A percentile compares a stretch with the other conserved stretches of the same genome.
Evolutionary conservation across 2,797 vertebrate genomes (phyloP).

Genomic region (Apogon hyalosoma): DNA sequence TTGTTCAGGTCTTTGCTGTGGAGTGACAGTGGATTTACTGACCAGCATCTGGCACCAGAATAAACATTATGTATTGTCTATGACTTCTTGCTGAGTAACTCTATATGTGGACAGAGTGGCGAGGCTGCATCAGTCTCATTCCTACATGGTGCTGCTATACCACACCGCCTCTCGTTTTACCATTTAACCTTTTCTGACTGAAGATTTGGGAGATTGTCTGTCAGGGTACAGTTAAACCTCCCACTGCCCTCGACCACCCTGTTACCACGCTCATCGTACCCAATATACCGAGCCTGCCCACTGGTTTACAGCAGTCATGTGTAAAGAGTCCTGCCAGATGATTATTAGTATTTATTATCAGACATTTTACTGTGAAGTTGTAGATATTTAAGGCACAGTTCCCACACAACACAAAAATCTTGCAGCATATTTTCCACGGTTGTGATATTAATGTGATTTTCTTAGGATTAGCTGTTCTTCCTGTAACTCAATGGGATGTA

Average conservation of each 20-base stretch:
- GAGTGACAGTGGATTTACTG: constrained; percentile 39
- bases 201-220: constrained; percentile 42
- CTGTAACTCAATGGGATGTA: no score
- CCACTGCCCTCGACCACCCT: constrained; percentile 13
- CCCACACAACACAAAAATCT: no score
- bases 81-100: constrained; percentile 63
- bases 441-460: neutral
- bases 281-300: no score
- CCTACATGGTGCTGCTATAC: constrained; percentile 28
- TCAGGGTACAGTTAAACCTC: constrained; percentile 68
- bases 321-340: no score
- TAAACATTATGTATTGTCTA: constrained; percentile 49
- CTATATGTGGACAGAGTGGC: constrained; percentile 32
- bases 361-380: no score
- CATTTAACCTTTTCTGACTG: constrained; percentile 44
- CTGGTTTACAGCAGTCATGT: no score
- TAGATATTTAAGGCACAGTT: no score
- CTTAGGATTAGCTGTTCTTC: neutral
- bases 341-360: no score
- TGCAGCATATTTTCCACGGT: neutral
- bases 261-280: neutral
- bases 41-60: constrained; percentile 35
- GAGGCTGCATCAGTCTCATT: constrained; percentile 47
- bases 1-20: neutral
- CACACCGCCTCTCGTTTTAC: constrained; percentile 47